Evolutionary conservation across 2,797 vertebrate genomes (phyloP).

Genomic region (Sebastes steindachneri): DNA sequence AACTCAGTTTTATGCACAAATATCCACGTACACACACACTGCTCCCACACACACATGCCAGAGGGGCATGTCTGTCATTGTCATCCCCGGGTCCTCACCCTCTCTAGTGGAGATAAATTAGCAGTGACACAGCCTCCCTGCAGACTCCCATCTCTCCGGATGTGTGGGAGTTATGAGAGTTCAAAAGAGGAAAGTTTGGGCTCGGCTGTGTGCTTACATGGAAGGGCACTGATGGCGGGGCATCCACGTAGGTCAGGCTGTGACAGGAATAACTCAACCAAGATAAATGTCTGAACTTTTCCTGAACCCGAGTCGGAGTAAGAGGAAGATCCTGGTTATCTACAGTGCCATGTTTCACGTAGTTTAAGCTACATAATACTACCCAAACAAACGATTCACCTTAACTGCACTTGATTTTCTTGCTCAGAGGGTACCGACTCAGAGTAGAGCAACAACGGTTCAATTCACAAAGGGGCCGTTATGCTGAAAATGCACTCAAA

Average conservation of each 20-base stretch:
- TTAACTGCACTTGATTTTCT: not conserved
- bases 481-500: not conserved
- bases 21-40: not conserved
- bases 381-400: not conserved
- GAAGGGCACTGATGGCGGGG: slow-evolving; percentile 13
- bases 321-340: not conserved
- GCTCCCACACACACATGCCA: slow-evolving; percentile 2
- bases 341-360: not conserved
- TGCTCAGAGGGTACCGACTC: not conserved
- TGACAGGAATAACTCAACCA: slow-evolving; percentile 42
- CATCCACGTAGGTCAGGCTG: slow-evolving; percentile 4
- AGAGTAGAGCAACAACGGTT: not conserved
- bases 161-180: slow-evolving; percentile 30
- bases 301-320: slow-evolving; percentile 36
- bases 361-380: not conserved
- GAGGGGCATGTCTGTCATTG: slow-evolving; percentile 46
- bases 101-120: slow-evolving; percentile 57
- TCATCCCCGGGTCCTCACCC: slow-evolving; percentile 35
- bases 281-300: slow-evolving; percentile 43
- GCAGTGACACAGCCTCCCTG: slow-evolving; percentile 58
- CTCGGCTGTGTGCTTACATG: slow-evolving; percentile 1
- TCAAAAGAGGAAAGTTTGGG: slow-evolving; percentile 33
- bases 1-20: slow-evolving; percentile 1
- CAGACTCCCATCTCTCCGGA: slow-evolving; percentile 38
- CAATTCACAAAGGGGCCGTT: not conserved